phyloP scores from a whole-genome alignment of 2,113 vertebrate genomes.

The Nycticebus coucang region DNA sequence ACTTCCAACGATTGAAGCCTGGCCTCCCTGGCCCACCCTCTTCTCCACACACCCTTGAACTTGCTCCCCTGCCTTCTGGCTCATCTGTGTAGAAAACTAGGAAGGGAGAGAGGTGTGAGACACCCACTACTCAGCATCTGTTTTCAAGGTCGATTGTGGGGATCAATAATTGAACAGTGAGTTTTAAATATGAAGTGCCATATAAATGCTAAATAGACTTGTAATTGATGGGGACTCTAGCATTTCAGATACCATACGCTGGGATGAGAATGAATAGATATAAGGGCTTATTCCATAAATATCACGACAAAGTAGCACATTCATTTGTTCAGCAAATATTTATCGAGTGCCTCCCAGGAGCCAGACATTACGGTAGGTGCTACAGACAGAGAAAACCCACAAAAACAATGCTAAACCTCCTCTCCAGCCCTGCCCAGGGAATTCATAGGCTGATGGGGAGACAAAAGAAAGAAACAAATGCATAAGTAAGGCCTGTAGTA shows the following conservation, averaged over 20 bases:
- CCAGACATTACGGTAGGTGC: background rate
- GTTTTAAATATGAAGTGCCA: constrained; percentile 71
- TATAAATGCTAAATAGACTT: constrained; percentile 74
- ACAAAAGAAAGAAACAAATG: background rate
- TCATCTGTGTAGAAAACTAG: background rate
- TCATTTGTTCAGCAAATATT: constrained; percentile 65
- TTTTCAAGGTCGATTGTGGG: constrained; percentile 58
- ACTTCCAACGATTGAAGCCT: background rate
- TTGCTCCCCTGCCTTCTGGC: background rate
- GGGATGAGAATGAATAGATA: constrained; percentile 31
- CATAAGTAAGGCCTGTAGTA: background rate
- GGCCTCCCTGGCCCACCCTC: background rate
- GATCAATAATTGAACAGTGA: constrained; percentile 73
- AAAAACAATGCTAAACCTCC: background rate
- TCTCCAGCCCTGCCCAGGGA: background rate
- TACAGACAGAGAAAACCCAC: background rate
- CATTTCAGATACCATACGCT: constrained; percentile 17
- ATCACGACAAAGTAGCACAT: constrained; percentile 39
- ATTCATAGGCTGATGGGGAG: background rate
- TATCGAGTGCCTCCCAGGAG: constrained; percentile 25
- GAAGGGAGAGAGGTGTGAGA: background rate
- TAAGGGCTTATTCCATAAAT: constrained; percentile 50
- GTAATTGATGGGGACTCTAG: constrained; percentile 44
- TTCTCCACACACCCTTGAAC: background rate
- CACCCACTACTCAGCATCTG: background rate